Conservation (phyloP, 2,888 invertebrate species). For the Mechanitis mazaeus region DNA sequence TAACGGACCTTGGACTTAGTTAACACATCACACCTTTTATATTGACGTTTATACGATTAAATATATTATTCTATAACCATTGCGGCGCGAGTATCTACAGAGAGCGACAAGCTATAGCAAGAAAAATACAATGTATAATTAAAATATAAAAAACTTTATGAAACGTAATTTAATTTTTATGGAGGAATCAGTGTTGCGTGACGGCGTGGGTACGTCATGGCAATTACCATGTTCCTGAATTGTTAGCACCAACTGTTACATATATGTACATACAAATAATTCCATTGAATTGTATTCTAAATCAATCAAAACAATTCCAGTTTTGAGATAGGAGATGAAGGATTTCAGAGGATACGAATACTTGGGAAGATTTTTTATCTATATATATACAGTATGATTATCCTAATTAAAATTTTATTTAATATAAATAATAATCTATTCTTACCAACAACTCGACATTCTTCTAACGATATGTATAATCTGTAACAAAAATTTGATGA, state of each 20-base stretch:
- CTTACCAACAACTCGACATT: no score
- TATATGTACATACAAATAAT: neutral
- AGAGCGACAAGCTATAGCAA: slow-evolving; percentile 35
- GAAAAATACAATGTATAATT: slow-evolving; percentile 35
- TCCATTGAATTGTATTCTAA: no score
- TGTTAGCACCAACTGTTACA: slow-evolving; percentile 7
- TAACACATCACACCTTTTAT: slow-evolving; percentile 36
- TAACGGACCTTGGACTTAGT: slow-evolving; percentile 57
- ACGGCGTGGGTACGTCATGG: slow-evolving; percentile 56
- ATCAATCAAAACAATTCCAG: no score
- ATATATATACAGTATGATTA: no score
- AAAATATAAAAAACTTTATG: slow-evolving; percentile 20
- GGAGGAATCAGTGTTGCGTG: slow-evolving; percentile 67
- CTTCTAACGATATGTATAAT: no score
- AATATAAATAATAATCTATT: no score
- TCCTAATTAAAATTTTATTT: no score
- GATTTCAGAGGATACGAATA: no score
- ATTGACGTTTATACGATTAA: slow-evolving; percentile 30
- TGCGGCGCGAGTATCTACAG: slow-evolving; percentile 46
- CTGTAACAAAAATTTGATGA: no score
- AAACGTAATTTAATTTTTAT: slow-evolving; percentile 34
- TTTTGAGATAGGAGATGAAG: no score
- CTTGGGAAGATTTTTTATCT: no score
- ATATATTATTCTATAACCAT: slow-evolving; percentile 43
- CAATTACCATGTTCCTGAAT: slow-evolving; percentile 51